Base-by-base conservation (phyloP, 2,888 invertebrate genomes). In the Folsomia manolachei region DNA sequence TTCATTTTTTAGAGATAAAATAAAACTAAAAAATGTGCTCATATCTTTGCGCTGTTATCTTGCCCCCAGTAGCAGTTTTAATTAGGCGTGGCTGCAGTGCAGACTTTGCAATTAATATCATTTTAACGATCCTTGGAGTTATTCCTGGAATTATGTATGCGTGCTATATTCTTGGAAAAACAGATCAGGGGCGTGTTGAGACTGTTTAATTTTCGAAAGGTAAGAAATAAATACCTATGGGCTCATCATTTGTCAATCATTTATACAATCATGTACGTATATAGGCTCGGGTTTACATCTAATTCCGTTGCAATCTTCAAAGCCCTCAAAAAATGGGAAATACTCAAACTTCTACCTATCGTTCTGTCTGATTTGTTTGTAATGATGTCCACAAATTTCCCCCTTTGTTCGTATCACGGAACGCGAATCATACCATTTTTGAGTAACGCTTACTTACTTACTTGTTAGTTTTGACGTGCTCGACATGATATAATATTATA, bases 161-260 rank as follows among this genome's bases (percentile, higher is more conserved):
- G 7, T 67, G 67, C 27, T 67, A 67, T 19, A 21, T 67, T 26
- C 27, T 67, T n/a, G 53, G 56, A 21, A 67, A 60, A 56, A 56
- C 56, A 18, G 67, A 67, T 56, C 26, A 56, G 26, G 66, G 24
- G 19, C 64, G 23, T 14, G 39, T 21, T 56, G 56, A 56, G 56
- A 56, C 56, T 56, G 56, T 56, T 7, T 56, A 56, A 56, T 56
- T 51, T n/a, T n/a, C n/a, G n/a, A n/a, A n/a, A n/a, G n/a, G n/a
- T 14, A 39, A 39, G 39, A 14, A 9, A 14, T 14, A 39, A 39
- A 39, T 39, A 39, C 39, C 14, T 39, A 14, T 39, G 14, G 4
- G 39, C 39, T 39, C 14, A 39, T 39, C 14, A 14, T 39, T 39
- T 39, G 39, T 39, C 39, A 39, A 9, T 39, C 14, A 39, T 14